Conservation (phyloP, 2,797 vertebrate species). For the Linurgus olivaceus region DNA sequence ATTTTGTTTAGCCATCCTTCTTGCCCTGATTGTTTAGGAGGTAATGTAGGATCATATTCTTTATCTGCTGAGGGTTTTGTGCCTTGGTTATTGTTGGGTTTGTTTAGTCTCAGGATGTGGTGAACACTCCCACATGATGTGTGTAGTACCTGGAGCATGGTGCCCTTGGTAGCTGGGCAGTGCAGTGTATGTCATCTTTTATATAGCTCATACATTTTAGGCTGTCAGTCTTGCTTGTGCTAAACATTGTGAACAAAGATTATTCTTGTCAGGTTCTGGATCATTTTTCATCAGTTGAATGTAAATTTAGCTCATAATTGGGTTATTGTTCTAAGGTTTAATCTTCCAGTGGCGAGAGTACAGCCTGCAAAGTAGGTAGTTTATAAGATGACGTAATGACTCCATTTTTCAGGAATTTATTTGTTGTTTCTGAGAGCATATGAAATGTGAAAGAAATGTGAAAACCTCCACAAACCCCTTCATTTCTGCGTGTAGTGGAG, state of each 20-base stretch:
- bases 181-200: neutral
- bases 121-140: neutral
- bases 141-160: neutral
- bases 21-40: neutral
- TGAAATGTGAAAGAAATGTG: neutral
- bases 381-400: neutral
- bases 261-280: slow-evolving; percentile 50
- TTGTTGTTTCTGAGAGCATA: neutral
- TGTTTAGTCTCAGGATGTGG: neutral
- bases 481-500: neutral
- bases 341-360: neutral
- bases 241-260: slow-evolving; percentile 37
- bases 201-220: neutral
- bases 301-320: slow-evolving; percentile 61
- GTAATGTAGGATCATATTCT: neutral
- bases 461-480: neutral
- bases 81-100: neutral
- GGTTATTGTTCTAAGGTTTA: slow-evolving; percentile 48
- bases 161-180: slow-evolving; percentile 36
- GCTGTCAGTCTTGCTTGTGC: slow-evolving; percentile 30
- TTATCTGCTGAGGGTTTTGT: neutral
- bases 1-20: neutral
- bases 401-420: neutral
- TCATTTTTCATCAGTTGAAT: slow-evolving; percentile 54
- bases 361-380: neutral